A percentile compares a stretch with the other conserved stretches of the same genome.
These are phyloP conservation scores for Drosophila nigricruria DNA, from an alignment of 2,888 invertebrate genomes.

Conservation along the genomic window DNA sequence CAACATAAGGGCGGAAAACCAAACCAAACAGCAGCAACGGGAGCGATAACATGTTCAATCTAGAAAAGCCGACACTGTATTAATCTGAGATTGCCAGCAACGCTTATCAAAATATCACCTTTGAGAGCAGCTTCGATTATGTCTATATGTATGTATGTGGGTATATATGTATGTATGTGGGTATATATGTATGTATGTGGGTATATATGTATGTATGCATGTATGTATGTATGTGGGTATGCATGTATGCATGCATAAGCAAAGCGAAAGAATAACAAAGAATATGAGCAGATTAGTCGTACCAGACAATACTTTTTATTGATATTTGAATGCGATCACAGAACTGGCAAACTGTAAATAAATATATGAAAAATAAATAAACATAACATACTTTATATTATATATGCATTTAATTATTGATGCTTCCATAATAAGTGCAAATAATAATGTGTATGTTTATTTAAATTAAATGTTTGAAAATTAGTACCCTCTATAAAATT, in stretches of 20 bases:
- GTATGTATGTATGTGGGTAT: not conserved
- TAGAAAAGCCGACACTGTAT: constrained; percentile 1
- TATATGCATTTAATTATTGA: not conserved
- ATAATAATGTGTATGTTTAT: not conserved
- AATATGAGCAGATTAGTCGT: not conserved
- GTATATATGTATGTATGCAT: not conserved
- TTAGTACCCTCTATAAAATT: not conserved
- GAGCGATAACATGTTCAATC: constrained; percentile 49
- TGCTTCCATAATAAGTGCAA: not conserved
- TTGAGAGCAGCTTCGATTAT: constrained; percentile 13
- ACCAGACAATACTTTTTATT: not conserved
- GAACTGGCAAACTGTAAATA: not conserved
- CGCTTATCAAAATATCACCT: constrained; percentile 25
- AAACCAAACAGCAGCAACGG: constrained; percentile 20
- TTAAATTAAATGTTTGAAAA: not conserved
- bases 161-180: not conserved
- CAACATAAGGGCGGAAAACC: not conserved
- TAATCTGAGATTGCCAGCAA: constrained; percentile 8
- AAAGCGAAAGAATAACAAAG: not conserved
- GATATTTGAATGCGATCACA: not conserved
- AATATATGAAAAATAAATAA: constrained; percentile 2
- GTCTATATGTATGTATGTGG: not conserved
- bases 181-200: not conserved
- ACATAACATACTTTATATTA: not conserved
- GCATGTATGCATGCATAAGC: not conserved